phyloP scores from a whole-genome alignment of 2,888 invertebrate genomes.

The Hemistola chrysoprasaria region DNA sequence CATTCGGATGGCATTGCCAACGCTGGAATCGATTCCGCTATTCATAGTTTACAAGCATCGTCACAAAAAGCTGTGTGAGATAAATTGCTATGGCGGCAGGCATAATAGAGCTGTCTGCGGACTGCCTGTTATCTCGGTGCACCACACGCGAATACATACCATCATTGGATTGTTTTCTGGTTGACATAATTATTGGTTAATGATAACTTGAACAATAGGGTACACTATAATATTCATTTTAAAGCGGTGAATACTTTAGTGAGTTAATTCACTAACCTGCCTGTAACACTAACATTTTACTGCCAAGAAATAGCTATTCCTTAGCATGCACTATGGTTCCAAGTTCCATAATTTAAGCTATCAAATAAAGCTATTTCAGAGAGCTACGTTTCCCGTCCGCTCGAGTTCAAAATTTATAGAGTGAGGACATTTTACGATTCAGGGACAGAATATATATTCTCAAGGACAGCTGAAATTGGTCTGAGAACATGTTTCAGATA shows the following conservation, averaged over 20 bases:
- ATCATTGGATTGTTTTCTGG: constrained; percentile 40
- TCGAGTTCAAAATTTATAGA: constrained; percentile 37
- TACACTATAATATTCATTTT: no score
- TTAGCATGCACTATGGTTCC: constrained; percentile 22
- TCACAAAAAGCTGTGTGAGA: constrained; percentile 55
- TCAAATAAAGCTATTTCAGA: constrained; percentile 32
- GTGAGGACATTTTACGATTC: constrained; percentile 37
- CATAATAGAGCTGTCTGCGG: constrained; percentile 55
- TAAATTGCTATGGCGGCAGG: constrained; percentile 56
- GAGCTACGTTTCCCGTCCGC: constrained; percentile 22
- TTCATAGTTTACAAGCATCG: constrained; percentile 57
- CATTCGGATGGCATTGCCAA: constrained; percentile 37
- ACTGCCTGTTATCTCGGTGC: constrained; percentile 51
- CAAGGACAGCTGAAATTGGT: constrained; percentile 36
- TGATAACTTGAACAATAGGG: neutral
- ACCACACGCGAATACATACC: constrained; percentile 39
- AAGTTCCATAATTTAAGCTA: constrained; percentile 24
- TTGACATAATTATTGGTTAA: constrained; percentile 3
- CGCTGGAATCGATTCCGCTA: constrained; percentile 51
- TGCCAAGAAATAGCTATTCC: neutral
- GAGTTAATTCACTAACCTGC: no score
- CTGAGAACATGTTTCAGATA: constrained; percentile 29
- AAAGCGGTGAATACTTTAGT: no score
- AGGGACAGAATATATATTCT: constrained; percentile 26
- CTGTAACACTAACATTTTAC: neutral